Evolutionary conservation across 2,797 vertebrate species (phyloP), one percentile per base, ranked within the genome.

Genomic region (Carduelis carduelis): DNA sequence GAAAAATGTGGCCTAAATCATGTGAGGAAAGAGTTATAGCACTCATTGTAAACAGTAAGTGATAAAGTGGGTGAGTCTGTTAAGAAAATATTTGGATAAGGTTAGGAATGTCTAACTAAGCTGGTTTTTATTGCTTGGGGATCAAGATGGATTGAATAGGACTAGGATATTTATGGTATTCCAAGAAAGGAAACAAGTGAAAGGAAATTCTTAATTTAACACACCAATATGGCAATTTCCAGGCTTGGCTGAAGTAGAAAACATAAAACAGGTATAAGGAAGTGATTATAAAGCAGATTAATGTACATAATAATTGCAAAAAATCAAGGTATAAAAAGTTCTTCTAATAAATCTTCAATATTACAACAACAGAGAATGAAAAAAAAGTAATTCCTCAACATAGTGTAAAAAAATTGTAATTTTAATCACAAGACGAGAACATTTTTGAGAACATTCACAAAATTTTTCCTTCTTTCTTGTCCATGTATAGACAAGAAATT

Each of bases 131-230:
- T 94, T 97, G 80, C 82, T 91, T 18, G 13, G 52, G 61, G 83
- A 92, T 93, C 79, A 94, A 91, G 81, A 85, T 14, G 50, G 71
- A 81, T 89, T 83, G 69, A 96, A 71, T 41, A 83, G 37, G 43
- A 77, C 68, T 88, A 81, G 44, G 46, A 78, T 93, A 89, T 82
- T 93, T 95, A 87, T 53, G 59, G 44, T 91, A 92, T 79, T 89
- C 44, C 37, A 86, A 83, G 65, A 95, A 95, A 52, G 72, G 79
- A 93, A 96, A 76, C 65, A 83, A 96, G 61, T n/a, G 30, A 96
- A 91, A 83, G 43, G 74, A 95, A 96, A 94, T 90, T 90, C 83
- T 93, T 95, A 65, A 90, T 90, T 88, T 82, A 87, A 88, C 47
- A 69, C 53, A 89, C 41, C 34, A 70, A 77, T 80, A 68, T 34